phyloP scores from a whole-genome alignment of 2,113 vertebrate species.

The Phasianus colchicus region DNA sequence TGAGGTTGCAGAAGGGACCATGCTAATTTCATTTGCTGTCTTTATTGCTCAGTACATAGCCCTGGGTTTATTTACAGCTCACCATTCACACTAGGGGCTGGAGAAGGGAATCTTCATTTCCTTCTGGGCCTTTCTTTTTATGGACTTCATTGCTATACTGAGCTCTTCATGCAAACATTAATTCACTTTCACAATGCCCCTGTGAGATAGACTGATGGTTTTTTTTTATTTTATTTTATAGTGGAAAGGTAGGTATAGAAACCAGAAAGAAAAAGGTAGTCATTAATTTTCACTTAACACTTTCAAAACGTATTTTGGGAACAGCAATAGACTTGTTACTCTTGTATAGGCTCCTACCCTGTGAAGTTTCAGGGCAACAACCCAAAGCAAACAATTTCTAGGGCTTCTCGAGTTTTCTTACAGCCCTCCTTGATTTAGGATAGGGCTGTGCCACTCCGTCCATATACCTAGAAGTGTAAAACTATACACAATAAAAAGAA shows the following conservation, averaged over 20 bases:
- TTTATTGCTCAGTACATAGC: not conserved
- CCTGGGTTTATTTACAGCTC: conserved; percentile 7
- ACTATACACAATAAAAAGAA: not conserved
- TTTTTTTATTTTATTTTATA: not conserved
- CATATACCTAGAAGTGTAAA: not conserved
- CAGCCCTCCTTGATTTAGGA: not conserved
- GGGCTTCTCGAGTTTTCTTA: not conserved
- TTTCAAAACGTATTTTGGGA: not conserved
- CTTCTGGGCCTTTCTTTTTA: conserved; percentile 9
- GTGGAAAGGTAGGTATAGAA: not conserved
- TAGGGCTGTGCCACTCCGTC: not conserved
- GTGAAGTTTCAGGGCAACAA: not conserved
- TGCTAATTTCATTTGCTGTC: not conserved
- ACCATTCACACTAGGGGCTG: not conserved
- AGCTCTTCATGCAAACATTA: not conserved
- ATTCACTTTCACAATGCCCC: not conserved
- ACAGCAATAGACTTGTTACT: accelerated
- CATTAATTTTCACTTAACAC: conserved; percentile 38
- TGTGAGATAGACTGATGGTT: not conserved
- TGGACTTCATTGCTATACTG: not conserved
- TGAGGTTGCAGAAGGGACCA: not conserved
- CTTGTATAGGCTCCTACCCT: not conserved
- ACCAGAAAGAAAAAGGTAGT: conserved; percentile 22
- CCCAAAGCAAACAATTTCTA: not conserved
- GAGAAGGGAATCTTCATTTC: not conserved